Conservation (phyloP, 2,113 vertebrate species). For the Cynopterus brachyotis region DNA sequence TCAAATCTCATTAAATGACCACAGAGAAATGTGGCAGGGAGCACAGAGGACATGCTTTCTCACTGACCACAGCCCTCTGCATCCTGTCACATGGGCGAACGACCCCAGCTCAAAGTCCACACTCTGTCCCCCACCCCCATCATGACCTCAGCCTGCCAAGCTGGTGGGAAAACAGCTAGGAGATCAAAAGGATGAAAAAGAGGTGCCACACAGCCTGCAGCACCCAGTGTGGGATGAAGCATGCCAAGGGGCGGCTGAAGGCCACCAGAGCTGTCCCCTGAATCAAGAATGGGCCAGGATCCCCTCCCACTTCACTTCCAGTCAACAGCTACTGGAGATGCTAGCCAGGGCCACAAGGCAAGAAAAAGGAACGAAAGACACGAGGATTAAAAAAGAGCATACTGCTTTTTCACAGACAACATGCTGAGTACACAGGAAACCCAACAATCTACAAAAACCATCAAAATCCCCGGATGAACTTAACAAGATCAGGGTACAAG, state of each 20-base stretch:
- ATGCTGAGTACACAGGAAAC: rapidly evolving
- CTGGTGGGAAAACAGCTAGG: neutral
- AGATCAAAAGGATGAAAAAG: too few relatives aligned
- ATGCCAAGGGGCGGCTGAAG: rapidly evolving
- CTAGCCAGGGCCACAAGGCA: too few relatives aligned
- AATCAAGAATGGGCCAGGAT: rapidly evolving
- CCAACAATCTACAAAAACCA: rapidly evolving
- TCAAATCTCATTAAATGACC: neutral
- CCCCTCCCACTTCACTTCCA: neutral
- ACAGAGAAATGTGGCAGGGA: neutral
- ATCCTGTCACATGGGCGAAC: neutral
- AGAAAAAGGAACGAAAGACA: neutral
- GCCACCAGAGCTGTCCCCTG: rapidly evolving
- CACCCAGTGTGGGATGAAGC: rapidly evolving
- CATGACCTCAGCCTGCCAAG: neutral
- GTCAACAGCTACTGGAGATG: rapidly evolving
- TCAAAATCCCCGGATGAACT: neutral
- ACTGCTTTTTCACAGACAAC: rapidly evolving
- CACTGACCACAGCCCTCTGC: neutral
- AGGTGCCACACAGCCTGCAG: neutral
- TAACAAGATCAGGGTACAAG: too few relatives aligned
- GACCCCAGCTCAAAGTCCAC: rapidly evolving
- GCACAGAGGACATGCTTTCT: neutral
- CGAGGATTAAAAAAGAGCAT: rapidly evolving
- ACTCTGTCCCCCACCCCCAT: too few relatives aligned